Evolutionary conservation across 2,888 invertebrate genomes (phyloP).

Genomic region (Neelides folsomi): DNA sequence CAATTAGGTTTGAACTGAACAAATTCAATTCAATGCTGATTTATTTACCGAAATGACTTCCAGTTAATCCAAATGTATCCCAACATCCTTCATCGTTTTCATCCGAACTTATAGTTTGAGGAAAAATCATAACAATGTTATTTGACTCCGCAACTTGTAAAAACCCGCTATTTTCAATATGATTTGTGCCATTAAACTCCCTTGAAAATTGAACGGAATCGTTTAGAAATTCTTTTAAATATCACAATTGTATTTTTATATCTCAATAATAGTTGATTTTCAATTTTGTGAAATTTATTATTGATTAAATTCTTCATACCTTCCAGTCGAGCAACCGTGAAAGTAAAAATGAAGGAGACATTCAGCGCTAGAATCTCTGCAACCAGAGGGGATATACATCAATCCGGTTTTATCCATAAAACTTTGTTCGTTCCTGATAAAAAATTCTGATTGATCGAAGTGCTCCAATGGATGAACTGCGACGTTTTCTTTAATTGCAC

Average conservation of each 20-base stretch:
- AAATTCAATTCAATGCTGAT: too few relatives aligned
- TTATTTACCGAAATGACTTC: conserved; percentile 19
- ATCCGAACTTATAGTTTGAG: conserved; percentile 18
- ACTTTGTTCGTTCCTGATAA: conserved; percentile 14
- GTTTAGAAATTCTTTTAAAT: background rate
- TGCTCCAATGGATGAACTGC: conserved; percentile 12
- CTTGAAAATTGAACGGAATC: conserved; percentile 7
- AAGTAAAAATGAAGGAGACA: conserved; percentile 30
- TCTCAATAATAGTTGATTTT: background rate
- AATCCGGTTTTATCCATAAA: conserved; percentile 25
- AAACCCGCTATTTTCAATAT: conserved; percentile 25
- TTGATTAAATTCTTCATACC: conserved; percentile 8
- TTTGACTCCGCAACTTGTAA: conserved; percentile 27
- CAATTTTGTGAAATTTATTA: background rate
- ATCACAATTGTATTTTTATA: background rate
- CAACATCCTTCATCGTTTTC: conserved; percentile 28
- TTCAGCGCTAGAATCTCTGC: conserved; percentile 6
- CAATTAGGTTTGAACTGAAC: too few relatives aligned
- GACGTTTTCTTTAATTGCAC: background rate
- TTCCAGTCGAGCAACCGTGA: conserved; percentile 28
- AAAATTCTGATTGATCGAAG: conserved; percentile 29
- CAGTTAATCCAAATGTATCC: conserved; percentile 30
- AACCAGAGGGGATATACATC: conserved; percentile 21
- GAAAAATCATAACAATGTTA: conserved; percentile 25
- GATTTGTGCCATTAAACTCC: conserved; percentile 26